Evolutionary conservation across 92 coral and sea anemone genomes (phyloP), one percentile per base, ranked within the genome.

Genomic region (Galaxea fascicularis): DNA sequence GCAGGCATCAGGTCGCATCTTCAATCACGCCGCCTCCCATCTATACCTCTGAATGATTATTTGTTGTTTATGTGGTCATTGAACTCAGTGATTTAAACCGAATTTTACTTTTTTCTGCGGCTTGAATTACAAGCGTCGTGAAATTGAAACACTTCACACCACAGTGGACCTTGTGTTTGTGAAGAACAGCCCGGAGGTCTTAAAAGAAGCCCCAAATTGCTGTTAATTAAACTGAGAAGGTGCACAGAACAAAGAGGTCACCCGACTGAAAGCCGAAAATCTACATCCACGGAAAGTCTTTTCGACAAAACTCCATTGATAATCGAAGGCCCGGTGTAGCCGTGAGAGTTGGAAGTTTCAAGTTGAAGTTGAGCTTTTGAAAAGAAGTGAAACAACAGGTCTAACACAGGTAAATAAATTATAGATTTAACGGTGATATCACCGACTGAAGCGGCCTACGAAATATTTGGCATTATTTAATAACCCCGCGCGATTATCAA

Each of bases 381-480:
- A 53, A 9, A 53, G 17, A 5, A 53, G 58, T 53, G 3, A 35
- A 35, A 35, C 0, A 63, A 63, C 30, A 0, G 30, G 26, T 6
- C 75, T 47, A 65, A 30, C 22, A 30, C 30, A 35, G 65, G 21
- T 41, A 29, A 25, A 29, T 24, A 44, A n/a, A 60, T 27, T 13
- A 45, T 29, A 26, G 66, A n/a, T 8, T 24, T 2, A 15, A 12
- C 20, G 21, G 57, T 29, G 21, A 57, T 17, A 47, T 46, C 27
- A 30, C 20, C 20, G 17, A 15, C 15, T 8, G 30, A 0, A 35
- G 5, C 22, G n/a, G n/a, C 58, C 17, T 4, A 30, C 51, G 47
- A 79, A 65, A 79, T 79, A 66, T 66, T 66, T 79, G 74, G 21
- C 62, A 68, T 66, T 66, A 18, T 22, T 46, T 47, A 24, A 41